phyloP scores from a whole-genome alignment of 37 sponge, comb jelly and placozoan species.

The Halichondria panicea region DNA sequence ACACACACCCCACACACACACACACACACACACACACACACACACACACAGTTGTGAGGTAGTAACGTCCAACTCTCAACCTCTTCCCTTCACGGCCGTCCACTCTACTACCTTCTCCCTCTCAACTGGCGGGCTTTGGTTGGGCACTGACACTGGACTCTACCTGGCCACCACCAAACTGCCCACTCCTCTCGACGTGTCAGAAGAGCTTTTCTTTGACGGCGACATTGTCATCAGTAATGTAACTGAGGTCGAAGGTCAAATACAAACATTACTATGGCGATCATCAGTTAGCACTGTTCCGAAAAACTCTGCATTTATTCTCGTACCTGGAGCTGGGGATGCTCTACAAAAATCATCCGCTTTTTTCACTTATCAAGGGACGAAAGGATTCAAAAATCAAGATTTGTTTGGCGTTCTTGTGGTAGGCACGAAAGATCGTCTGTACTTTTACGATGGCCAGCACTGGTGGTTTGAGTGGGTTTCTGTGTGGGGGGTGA shows the following conservation, averaged over 20 bases:
- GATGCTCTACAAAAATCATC: neutral
- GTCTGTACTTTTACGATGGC: conserved; percentile 76
- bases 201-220: neutral
- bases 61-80: neutral
- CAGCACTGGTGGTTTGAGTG: conserved; percentile 82
- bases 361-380: neutral
- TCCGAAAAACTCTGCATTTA: neutral
- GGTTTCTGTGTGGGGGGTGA: conserved; percentile 64
- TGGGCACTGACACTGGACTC: conserved; percentile 66
- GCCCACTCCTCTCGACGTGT: too few species aligned
- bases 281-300: conserved; percentile 2
- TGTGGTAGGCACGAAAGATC: conserved; percentile 47
- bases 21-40: neutral
- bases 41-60: conserved; percentile 41
- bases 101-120: conserved; percentile 29
- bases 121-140: conserved; percentile 46
- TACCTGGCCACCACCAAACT: neutral
- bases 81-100: conserved; percentile 8
- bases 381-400: neutral
- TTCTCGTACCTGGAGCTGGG: neutral
- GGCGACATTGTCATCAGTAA: neutral
- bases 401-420: conserved; percentile 61
- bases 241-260: neutral
- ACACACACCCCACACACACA: neutral
- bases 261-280: conserved; percentile 44